phyloP scores from a whole-genome alignment of 30 jellyfish, hydroid and myxozoan species.

The Sanderia malayensis region DNA sequence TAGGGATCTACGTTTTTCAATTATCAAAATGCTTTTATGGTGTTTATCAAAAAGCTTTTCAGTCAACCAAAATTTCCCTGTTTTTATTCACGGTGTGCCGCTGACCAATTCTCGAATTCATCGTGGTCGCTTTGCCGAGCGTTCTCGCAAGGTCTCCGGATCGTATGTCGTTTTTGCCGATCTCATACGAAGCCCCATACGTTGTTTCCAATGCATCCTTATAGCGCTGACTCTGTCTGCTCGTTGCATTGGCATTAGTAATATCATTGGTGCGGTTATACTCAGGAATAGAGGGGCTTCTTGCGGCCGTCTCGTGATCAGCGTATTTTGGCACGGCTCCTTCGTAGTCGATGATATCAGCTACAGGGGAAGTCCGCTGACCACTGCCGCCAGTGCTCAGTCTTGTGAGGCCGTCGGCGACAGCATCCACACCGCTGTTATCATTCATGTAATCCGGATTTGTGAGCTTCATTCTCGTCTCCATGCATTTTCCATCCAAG shows the following conservation, averaged over 20 bases:
- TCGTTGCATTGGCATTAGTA: neutral
- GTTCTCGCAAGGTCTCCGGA: constrained; percentile 75
- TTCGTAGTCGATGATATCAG: constrained; percentile 37
- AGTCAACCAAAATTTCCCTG: constrained; percentile 37
- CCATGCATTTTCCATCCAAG: constrained; percentile 84
- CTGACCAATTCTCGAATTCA: constrained; percentile 12
- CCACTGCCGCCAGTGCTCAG: constrained; percentile 22
- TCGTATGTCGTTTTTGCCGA: constrained; percentile 30
- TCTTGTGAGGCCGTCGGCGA: constrained; percentile 26
- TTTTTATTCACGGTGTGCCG: neutral
- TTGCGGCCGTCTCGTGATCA: neutral
- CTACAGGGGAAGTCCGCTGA: constrained; percentile 30
- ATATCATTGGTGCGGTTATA: neutral
- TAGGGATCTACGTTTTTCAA: neutral
- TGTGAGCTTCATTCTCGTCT: constrained; percentile 58
- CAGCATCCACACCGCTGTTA: constrained; percentile 23
- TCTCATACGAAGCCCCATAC: constrained; percentile 58
- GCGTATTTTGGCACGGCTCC: constrained; percentile 21
- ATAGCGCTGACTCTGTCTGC: constrained; percentile 12
- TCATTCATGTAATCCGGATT: constrained; percentile 43
- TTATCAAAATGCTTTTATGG: neutral
- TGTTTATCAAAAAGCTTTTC: neutral
- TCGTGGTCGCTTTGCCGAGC: constrained; percentile 33
- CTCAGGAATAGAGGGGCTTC: too few relatives aligned
- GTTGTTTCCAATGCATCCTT: constrained; percentile 51